Base-by-base conservation (phyloP, 2,113 vertebrate species). In the Tenrec ecaudatus region DNA sequence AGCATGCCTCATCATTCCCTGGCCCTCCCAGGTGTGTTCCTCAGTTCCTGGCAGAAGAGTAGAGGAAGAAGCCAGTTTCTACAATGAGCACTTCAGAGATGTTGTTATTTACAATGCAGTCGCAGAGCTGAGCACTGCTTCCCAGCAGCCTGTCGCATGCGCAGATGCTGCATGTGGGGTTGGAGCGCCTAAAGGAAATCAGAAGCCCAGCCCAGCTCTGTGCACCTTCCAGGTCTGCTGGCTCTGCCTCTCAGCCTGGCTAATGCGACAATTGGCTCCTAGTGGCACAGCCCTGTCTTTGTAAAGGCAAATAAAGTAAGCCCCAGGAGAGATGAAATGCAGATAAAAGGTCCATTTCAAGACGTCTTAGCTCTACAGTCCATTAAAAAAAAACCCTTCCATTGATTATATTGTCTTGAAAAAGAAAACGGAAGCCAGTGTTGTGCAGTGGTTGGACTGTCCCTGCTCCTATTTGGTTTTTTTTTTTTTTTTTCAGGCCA, bases 331-430 rank as follows among this genome's bases (percentile, higher is more conserved):
- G 94, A 83, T 86, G 93, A 93, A 91, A 96, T 86, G 75, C 92
- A 95, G 93, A 96, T 71, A 79, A 94, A 97, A 93, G 73, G 31
- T 66, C 88, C 79, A 38, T 77, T 47, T 96, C 86, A 69, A 96
- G 90, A 92, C 66, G 88, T 93, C 79, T 85, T 73, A 92, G 62
- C 79, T 94, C 90, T 82, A 75, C 38, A 82, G 88, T 17, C 38
- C 86, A 76, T 87, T 66, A 89, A 93, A 97, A 53, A 53, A 53
- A 53, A 96, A 93, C 91, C 92, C 36, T 97, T 93, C 87, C 84
- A 96, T 95, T 96, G 96, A 96, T 97, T 97, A 93, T 87, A 43
- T 40, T 97, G 94, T 91, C 91, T 94, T 77, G 47, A 82, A 84
- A 73, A 92, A n/a, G 8, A 82, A 17, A 85, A 47, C 15, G 33